Evolutionary conservation across 2,888 invertebrate genomes (phyloP).

Genomic region (Diadegma fenestrale): DNA sequence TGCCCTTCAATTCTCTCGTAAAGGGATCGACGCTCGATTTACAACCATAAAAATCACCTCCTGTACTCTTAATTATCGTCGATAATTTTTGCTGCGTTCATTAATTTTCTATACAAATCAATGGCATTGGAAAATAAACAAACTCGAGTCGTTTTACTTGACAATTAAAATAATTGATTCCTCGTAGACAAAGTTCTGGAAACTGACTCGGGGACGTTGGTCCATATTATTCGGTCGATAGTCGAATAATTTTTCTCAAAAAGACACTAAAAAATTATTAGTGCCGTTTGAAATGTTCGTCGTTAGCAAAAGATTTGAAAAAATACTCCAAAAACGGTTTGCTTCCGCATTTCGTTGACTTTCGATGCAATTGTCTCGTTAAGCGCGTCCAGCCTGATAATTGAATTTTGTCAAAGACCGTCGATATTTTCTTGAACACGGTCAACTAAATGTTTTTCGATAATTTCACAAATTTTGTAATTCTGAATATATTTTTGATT

Average conservation of each 20-base stretch:
- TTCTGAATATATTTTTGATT: no score
- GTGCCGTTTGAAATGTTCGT: no score
- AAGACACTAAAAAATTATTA: no score
- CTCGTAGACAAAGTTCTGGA: conserved; percentile 13
- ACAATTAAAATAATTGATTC: conserved; percentile 14
- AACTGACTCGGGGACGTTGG: background rate
- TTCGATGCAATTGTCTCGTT: no score
- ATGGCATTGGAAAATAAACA: background rate
- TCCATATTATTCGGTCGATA: conserved; percentile 28
- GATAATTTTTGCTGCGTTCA: background rate
- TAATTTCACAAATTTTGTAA: no score
- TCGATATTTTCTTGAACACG: no score
- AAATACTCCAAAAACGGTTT: no score
- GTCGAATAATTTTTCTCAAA: background rate
- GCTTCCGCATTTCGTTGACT: no score
- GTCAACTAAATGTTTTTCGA: no score
- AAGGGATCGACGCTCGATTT: background rate
- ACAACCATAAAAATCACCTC: background rate
- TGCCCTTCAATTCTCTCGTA: background rate
- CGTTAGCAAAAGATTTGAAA: no score
- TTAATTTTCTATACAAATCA: background rate
- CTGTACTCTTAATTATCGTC: background rate
- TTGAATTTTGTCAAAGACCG: no score
- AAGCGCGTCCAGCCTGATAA: no score
- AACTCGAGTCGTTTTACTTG: background rate